These are phyloP conservation scores for Ascidia mentula DNA, from an alignment of 23 tunicate species.

Conservation along the genomic window DNA sequence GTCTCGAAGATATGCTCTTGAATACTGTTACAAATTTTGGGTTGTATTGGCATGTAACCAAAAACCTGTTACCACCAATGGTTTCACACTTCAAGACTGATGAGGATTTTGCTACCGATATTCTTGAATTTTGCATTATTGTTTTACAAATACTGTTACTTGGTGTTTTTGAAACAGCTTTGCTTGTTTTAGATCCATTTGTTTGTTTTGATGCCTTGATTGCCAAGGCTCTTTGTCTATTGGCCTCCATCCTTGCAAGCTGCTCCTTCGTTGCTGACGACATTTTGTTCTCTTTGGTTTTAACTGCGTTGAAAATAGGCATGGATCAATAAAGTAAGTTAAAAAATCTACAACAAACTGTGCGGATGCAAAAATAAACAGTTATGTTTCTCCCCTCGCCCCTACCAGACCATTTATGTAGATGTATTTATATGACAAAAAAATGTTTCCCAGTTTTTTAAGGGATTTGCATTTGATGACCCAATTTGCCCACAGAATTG, in stretches of 20 bases:
- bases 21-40: constrained; percentile 34
- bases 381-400: no score
- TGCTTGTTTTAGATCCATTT: neutral
- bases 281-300: constrained; percentile 11
- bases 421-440: no score
- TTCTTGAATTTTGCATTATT: neutral
- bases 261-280: constrained; percentile 31
- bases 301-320: neutral
- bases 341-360: no score
- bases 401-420: no score
- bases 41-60: constrained; percentile 30
- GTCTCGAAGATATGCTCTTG: constrained; percentile 49
- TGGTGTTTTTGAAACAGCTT: no score
- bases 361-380: no score
- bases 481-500: no score
- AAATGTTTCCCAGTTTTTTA: no score
- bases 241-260: constrained; percentile 41
- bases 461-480: no score
- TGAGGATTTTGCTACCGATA: neutral
- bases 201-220: constrained; percentile 15
- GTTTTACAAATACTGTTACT: no score
- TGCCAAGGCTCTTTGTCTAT: constrained; percentile 33
- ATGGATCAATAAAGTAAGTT: neutral
- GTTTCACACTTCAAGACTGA: constrained; percentile 2
- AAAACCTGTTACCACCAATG: constrained; percentile 34